These are phyloP conservation scores for Drosophila emarginata DNA, from an alignment of 2,888 invertebrate genomes.

Conservation along the genomic window DNA sequence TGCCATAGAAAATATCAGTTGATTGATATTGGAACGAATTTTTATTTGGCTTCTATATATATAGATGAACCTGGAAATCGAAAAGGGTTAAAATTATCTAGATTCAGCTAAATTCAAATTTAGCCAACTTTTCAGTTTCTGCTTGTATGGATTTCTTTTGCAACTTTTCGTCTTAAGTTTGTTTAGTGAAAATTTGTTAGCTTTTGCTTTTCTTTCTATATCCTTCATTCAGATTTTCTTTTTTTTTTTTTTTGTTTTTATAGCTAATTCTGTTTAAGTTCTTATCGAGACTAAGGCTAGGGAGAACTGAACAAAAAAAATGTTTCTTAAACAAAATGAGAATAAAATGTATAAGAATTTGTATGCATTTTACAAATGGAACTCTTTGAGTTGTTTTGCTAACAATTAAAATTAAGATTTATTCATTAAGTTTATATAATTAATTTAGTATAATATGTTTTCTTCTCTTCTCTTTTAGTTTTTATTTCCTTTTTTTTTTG, in stretches of 20 bases:
- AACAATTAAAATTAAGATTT: constrained; percentile 1
- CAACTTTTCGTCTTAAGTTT: constrained; percentile 18
- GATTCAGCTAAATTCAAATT: background rate
- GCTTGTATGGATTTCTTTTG: constrained; percentile 16
- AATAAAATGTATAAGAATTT: constrained; percentile 24
- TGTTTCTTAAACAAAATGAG: background rate
- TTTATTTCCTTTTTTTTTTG: background rate
- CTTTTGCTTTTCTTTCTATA: constrained; percentile 4
- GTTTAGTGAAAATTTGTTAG: constrained; percentile 4
- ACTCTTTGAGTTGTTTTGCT: constrained; percentile 70
- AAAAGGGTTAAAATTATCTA: background rate
- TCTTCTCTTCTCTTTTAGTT: constrained; percentile 3
- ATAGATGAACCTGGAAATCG: no score
- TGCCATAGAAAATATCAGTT: background rate
- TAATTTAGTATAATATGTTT: constrained; percentile 31
- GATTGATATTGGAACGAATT: no score
- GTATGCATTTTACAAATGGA: constrained; percentile 78
- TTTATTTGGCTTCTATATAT: no score
- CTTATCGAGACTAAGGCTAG: constrained; percentile 3
- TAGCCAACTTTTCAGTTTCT: no score
- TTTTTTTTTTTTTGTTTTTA: background rate
- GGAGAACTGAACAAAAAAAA: constrained; percentile 22
- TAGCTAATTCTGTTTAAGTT: constrained; percentile 6
- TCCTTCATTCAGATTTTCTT: constrained; percentile 16
- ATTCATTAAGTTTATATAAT: constrained; percentile 15